These are phyloP conservation scores for Galerucella pusilla DNA, from an alignment of 2,888 invertebrate species.

Conservation along the genomic window DNA sequence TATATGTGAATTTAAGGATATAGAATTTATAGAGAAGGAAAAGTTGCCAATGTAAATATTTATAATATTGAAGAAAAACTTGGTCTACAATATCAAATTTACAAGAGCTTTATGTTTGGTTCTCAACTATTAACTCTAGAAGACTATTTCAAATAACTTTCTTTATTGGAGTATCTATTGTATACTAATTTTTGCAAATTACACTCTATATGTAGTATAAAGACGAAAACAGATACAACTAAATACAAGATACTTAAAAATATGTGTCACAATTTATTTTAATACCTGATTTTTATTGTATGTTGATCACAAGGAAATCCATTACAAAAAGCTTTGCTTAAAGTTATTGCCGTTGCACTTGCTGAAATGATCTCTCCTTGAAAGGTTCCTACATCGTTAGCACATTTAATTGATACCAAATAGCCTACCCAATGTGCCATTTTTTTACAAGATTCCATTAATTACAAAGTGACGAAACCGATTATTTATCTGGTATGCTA, in stretches of 20 bases:
- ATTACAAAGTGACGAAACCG: background rate
- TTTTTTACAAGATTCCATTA: slow-evolving; percentile 44
- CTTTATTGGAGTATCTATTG: too few relatives aligned
- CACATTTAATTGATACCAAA: slow-evolving; percentile 86
- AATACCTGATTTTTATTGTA: slow-evolving; percentile 71
- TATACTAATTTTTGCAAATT: too few relatives aligned
- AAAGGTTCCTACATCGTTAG: slow-evolving; percentile 80
- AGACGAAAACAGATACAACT: background rate
- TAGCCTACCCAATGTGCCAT: slow-evolving; percentile 80
- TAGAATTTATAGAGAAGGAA: too few relatives aligned
- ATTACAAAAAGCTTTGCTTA: slow-evolving; percentile 85
- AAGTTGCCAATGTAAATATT: too few relatives aligned
- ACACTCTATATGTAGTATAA: too few relatives aligned
- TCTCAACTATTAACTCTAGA: too few relatives aligned
- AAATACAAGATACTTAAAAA: background rate
- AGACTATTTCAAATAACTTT: too few relatives aligned
- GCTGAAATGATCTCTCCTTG: slow-evolving; percentile 83
- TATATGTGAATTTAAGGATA: too few relatives aligned
- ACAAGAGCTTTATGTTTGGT: too few relatives aligned
- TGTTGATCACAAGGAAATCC: slow-evolving; percentile 72
- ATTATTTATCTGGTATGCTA: background rate
- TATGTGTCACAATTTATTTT: background rate
- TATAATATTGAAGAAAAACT: too few relatives aligned
- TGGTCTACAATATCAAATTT: too few relatives aligned
- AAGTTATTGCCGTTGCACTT: slow-evolving; percentile 77